Base-by-base conservation (phyloP, 2,113 vertebrate species). In the Struthidea cinerea region DNA sequence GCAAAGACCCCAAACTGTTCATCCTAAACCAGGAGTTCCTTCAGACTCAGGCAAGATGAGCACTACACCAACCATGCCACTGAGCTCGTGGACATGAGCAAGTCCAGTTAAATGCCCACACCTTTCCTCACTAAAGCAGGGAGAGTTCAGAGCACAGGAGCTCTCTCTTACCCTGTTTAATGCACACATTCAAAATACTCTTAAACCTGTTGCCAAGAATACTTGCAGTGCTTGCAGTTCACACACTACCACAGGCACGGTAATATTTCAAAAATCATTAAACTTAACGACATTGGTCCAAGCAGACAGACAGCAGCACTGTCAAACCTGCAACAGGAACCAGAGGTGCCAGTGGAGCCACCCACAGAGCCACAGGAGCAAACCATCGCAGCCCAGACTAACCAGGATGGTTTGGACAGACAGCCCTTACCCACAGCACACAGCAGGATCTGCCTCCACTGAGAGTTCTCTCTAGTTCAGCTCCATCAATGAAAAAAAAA, bases 81-180 rank as follows among this genome's bases (percentile, higher is more conserved):
- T 22, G 6, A 77, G 23, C 44, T 16, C 7, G 0, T 0, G 1
- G 20, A 21, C 8, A 3, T 1, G 26, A 1, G 5, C 14, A 42
- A 37, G 8, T 3, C 23, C 30, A 35, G 17, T 6, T 5, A 16
- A 80, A 64, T 32, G 9, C 14, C 46, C 35, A 4, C 0, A 0
- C 1, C 63, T 26, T 24, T 46, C 42, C 50, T 41, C 56, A 11
- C n/a, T 18, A 10, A 16, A 53, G n/a, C 37, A 84, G 23, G 13
- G 15, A 16, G 4, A 73, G 33, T 22, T 89, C 14, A 42, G 33
- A 67, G 47, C 56, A 42, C 24, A 49, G 11, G 11, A 91, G 37
- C 55, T 56, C 23, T 42, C 42, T 3, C 65, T 30, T 6, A 14
- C 39, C 19, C 19, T 33, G 3, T 59, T 71, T 17, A 85, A 83